A percentile compares a stretch with the other conserved stretches of the same genome.
Conservation (phyloP, 1,140 invertebrate species). For the Drosophila orosa region DNA sequence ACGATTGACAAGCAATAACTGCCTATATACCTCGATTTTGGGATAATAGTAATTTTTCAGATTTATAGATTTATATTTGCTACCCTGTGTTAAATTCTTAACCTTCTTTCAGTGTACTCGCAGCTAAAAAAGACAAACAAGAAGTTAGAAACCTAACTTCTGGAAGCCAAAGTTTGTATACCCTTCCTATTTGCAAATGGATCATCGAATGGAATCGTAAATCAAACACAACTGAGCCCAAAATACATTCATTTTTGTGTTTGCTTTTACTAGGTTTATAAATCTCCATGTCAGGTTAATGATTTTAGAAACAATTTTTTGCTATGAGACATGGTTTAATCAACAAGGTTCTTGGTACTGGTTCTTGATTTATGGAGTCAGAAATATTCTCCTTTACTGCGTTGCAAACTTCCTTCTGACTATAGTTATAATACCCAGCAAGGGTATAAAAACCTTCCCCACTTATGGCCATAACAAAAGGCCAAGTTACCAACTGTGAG, state of each 20-base stretch:
- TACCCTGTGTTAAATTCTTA: too few species aligned
- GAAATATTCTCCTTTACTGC: too few species aligned
- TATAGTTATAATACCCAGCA: neutral
- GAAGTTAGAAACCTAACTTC: neutral
- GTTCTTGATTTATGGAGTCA: too few species aligned
- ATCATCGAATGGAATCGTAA: neutral
- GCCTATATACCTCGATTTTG: too few species aligned
- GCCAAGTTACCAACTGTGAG: constrained; percentile 59
- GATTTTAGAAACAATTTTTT: too few species aligned
- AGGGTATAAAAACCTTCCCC: constrained; percentile 18
- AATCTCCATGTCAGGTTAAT: too few species aligned
- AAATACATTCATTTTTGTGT: neutral
- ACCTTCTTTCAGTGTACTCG: neutral
- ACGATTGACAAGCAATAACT: neutral
- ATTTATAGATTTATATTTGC: too few species aligned
- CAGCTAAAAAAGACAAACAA: neutral
- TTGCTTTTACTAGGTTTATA: too few species aligned
- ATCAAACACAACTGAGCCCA: neutral
- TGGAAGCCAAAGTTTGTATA: neutral
- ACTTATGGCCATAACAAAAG: constrained; percentile 61
- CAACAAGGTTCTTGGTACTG: too few species aligned
- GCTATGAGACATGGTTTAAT: too few species aligned
- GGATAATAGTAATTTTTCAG: too few species aligned
- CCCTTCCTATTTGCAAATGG: neutral
- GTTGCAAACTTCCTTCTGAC: neutral